These are phyloP conservation scores for Speoplatyrhinus poulsoni DNA, from an alignment of 2,113 vertebrate species.

Conservation along the genomic window DNA sequence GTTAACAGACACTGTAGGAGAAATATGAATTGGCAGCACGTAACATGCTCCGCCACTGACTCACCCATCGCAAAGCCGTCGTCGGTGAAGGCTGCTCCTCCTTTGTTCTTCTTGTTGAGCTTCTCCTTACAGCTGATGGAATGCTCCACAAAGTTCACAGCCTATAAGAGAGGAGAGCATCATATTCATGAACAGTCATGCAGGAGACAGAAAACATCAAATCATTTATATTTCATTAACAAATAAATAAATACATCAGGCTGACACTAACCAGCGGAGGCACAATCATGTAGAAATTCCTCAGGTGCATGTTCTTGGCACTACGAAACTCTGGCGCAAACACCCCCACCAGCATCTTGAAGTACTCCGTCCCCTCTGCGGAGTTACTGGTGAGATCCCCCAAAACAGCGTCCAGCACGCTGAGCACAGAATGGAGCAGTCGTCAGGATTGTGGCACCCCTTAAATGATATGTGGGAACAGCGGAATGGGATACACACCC, in stretches of 20 bases:
- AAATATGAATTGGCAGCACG: no score
- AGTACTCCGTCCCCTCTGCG: conserved; percentile 96
- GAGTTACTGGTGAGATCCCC: conserved; percentile 92
- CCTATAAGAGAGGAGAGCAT: conserved; percentile 70
- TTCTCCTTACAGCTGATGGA: conserved; percentile 98
- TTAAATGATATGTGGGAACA: background rate
- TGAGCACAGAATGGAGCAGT: conserved; percentile 23
- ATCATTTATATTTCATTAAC: background rate
- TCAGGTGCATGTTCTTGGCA: conserved; percentile 93
- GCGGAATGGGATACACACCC: conserved; percentile 8
- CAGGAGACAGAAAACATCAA: background rate
- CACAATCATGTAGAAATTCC: conserved; percentile 98
- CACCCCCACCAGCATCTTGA: conserved; percentile 97
- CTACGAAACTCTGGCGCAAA: conserved; percentile 96
- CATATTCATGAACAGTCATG: background rate
- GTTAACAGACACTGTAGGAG: no score
- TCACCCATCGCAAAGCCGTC: conserved; percentile 99
- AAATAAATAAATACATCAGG: background rate
- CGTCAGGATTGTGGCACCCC: background rate
- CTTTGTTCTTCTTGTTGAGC: conserved; percentile 98
- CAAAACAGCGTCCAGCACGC: conserved; percentile 87
- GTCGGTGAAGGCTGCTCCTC: conserved; percentile 94
- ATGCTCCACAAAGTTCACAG: conserved; percentile 97
- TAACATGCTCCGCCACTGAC: conserved; percentile 25
- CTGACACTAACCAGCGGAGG: conserved; percentile 87